These are phyloP conservation scores for Alligator mississippiensis DNA, from an alignment of 2,113 vertebrate genomes.

Conservation along the genomic window DNA sequence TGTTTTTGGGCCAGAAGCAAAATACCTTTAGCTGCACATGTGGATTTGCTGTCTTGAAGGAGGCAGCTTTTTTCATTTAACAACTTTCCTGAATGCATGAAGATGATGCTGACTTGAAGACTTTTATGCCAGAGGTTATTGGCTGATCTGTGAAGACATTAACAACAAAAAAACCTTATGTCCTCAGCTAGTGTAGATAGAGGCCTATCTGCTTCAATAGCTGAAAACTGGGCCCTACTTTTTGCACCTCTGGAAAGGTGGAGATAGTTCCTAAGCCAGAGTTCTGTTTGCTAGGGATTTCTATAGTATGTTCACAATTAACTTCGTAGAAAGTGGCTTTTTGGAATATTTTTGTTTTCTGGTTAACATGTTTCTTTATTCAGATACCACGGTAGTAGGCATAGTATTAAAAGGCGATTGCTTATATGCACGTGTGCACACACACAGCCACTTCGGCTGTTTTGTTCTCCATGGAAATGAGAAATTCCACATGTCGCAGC, in stretches of 20 bases:
- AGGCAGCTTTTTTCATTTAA: not conserved
- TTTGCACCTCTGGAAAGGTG: not conserved
- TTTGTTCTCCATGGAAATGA: conserved; percentile 6
- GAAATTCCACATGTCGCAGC: not conserved
- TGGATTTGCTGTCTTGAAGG: not conserved
- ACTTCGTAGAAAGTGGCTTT: not conserved
- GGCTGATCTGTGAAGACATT: not conserved
- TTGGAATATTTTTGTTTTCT: not conserved
- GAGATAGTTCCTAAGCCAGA: not conserved
- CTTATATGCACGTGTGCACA: no score
- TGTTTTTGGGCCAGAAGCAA: conserved; percentile 3
- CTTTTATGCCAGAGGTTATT: not conserved
- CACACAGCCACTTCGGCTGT: not conserved
- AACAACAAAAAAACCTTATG: not conserved
- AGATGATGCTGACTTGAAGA: not conserved
- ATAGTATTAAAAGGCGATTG: not conserved
- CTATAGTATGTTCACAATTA: not conserved
- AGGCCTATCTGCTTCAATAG: not conserved
- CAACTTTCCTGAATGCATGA: not conserved
- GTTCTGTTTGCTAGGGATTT: no score
- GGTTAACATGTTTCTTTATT: not conserved
- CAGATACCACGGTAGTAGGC: not conserved
- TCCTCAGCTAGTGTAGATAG: not conserved
- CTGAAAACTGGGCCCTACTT: not conserved
- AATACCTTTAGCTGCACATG: not conserved